phyloP scores from a whole-genome alignment of 1,140 invertebrate species.

The Heliconius melpomene region DNA sequence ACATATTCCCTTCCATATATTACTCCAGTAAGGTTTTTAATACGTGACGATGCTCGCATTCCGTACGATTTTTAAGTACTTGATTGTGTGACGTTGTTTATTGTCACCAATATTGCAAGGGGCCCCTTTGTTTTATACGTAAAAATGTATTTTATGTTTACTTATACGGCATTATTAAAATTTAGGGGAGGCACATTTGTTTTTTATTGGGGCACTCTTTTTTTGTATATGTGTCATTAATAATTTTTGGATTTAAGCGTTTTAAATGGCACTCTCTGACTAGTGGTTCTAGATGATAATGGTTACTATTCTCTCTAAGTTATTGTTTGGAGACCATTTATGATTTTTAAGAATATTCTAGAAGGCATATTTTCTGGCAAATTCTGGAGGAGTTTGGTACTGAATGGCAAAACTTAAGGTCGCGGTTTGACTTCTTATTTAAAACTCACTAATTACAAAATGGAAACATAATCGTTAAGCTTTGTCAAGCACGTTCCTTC shows the following conservation, averaged over 20 bases:
- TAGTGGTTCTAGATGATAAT: no score
- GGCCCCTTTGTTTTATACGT: constrained; percentile 23
- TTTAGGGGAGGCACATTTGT: constrained; percentile 14
- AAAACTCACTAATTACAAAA: background rate
- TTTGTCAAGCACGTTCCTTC: no score
- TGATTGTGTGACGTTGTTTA: constrained; percentile 41
- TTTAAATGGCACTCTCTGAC: no score
- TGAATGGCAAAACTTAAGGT: no score
- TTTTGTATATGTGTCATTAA: background rate
- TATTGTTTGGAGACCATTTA: background rate
- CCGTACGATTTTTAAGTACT: constrained; percentile 35
- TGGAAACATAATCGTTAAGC: background rate
- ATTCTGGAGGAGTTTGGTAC: no score
- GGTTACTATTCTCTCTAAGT: no score
- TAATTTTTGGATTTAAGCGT: background rate
- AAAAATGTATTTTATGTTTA: constrained; percentile 26
- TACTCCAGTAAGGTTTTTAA: constrained; percentile 20
- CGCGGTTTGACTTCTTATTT: no score
- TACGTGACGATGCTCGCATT: constrained; percentile 34
- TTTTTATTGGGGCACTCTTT: constrained; percentile 2
- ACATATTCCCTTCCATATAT: background rate
- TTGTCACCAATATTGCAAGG: constrained; percentile 41
- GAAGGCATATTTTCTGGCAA: no score
- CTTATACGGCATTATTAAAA: constrained; percentile 10
- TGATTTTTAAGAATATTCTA: background rate